Percentiles rank a stretch among this genome's conserved stretches.
These are phyloP conservation scores for pig (Sus scrofa) DNA, from an alignment of 2,113 vertebrate genomes.

Conservation along the genomic window DNA sequence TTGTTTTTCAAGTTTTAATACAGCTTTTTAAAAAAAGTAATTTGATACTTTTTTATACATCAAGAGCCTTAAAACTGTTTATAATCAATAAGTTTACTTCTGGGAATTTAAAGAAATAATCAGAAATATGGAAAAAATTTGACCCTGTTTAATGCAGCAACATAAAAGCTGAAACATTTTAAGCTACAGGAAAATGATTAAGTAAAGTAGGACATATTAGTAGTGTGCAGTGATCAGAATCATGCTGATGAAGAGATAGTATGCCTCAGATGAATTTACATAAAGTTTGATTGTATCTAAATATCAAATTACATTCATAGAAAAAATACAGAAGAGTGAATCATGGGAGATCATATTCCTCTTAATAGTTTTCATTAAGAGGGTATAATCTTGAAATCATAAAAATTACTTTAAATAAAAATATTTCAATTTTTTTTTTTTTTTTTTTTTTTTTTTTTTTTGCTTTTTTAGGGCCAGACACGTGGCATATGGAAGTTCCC, in stretches of 20 bases:
- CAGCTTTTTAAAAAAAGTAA: conserved; percentile 2
- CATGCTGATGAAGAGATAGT: background rate
- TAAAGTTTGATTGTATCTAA: conserved; percentile 2
- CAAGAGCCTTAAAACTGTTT: conserved; percentile 8
- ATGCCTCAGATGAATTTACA: background rate
- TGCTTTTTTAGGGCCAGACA: background rate
- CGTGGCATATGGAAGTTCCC: too few relatives aligned
- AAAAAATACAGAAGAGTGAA: background rate
- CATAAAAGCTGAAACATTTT: background rate
- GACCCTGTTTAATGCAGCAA: background rate
- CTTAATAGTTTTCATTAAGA: conserved; percentile 18
- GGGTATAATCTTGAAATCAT: background rate
- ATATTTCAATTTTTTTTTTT: background rate
- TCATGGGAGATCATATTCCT: background rate
- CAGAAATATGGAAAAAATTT: conserved; percentile 8
- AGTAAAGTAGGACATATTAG: background rate
- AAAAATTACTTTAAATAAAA: conserved; percentile 46
- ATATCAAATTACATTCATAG: conserved; percentile 17
- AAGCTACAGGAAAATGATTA: background rate
- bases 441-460: background rate
- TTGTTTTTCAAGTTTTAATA: background rate
- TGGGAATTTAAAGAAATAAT: conserved; percentile 38
- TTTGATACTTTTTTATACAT: background rate
- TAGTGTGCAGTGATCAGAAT: conserved; percentile 13
- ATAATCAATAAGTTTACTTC: conserved; percentile 19